Evolutionary conservation across 2,797 vertebrate species (phyloP).

Genomic region (Microctenopoma lineatum): DNA sequence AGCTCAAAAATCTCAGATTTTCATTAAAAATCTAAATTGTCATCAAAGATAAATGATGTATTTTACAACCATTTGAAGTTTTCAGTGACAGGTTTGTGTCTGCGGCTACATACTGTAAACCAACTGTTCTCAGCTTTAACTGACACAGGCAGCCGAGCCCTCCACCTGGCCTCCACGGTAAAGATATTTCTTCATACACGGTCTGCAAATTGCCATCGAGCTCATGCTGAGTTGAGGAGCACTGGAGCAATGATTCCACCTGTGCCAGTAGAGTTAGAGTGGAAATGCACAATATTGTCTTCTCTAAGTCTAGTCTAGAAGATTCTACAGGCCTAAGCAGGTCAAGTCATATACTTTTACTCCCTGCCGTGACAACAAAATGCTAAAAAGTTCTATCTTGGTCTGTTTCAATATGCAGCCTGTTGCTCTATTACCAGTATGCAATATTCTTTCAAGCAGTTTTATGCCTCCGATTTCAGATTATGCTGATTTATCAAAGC

Average conservation of each 20-base stretch:
- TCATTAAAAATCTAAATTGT: too few relatives aligned
- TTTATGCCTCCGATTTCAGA: slow-evolving; percentile 4
- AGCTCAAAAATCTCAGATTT: background rate
- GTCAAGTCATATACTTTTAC: slow-evolving; percentile 13
- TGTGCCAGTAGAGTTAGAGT: slow-evolving; percentile 3
- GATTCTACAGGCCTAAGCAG: slow-evolving; percentile 2
- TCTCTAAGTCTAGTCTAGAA: slow-evolving; percentile 30
- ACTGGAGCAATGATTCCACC: slow-evolving; percentile 18
- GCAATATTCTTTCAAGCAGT: slow-evolving; percentile 28
- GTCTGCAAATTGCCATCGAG: slow-evolving; percentile 12
- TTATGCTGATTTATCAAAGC: slow-evolving; percentile 2
- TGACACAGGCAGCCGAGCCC: background rate
- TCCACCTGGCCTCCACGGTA: background rate
- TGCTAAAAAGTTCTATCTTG: slow-evolving; percentile 18
- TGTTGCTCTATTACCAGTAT: slow-evolving; percentile 20
- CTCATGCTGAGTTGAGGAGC: slow-evolving; percentile 18
- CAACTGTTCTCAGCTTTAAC: background rate
- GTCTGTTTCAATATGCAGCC: slow-evolving; percentile 21
- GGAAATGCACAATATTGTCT: slow-evolving; percentile 24
- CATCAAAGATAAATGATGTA: background rate
- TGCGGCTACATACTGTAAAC: background rate
- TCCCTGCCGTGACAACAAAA: slow-evolving; percentile 25
- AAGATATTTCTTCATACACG: background rate
- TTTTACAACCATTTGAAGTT: background rate
- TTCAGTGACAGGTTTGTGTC: slow-evolving; percentile 1